Evolutionary conservation across 2,888 invertebrate species (phyloP).

Genomic region (Rhogogaster chlorosoma): DNA sequence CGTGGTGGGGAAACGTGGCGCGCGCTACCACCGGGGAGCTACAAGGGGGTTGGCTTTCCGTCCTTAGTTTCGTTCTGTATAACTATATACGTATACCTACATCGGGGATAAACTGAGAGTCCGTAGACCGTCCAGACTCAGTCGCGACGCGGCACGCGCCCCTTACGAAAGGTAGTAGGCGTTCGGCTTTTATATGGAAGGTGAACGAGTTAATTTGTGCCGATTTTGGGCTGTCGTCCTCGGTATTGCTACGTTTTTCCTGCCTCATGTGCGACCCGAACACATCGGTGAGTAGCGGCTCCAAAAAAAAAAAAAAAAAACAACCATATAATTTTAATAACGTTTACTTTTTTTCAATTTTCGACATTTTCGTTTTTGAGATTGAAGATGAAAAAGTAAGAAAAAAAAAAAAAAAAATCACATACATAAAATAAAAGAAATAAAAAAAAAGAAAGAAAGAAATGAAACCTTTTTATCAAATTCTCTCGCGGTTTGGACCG

Average conservation of each 20-base stretch:
- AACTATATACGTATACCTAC: background rate
- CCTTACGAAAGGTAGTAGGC: conserved; percentile 56
- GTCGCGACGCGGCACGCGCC: conserved; percentile 76
- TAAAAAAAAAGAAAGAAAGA: background rate
- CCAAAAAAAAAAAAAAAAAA: background rate
- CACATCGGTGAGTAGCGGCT: conserved; percentile 29
- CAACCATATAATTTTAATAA: background rate
- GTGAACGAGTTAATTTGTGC: conserved; percentile 33
- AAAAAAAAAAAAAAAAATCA: background rate
- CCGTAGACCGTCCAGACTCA: conserved; percentile 62
- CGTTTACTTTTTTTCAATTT: background rate
- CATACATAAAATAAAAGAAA: no score
- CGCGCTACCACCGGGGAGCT: conserved; percentile 54
- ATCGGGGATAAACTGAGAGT: conserved; percentile 44
- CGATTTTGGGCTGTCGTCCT: conserved; percentile 32
- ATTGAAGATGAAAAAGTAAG: background rate
- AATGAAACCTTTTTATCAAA: no score
- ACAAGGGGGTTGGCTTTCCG: conserved; percentile 55
- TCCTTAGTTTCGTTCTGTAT: background rate
- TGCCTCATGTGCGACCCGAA: conserved; percentile 3
- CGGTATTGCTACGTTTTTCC: conserved; percentile 9
- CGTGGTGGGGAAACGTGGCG: conserved; percentile 5
- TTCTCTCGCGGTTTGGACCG: no score
- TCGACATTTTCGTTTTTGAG: background rate
- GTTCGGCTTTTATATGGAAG: conserved; percentile 34